Evolutionary conservation across 2,113 vertebrate species (phyloP).

Genomic region (Mesitornis unicolor): DNA sequence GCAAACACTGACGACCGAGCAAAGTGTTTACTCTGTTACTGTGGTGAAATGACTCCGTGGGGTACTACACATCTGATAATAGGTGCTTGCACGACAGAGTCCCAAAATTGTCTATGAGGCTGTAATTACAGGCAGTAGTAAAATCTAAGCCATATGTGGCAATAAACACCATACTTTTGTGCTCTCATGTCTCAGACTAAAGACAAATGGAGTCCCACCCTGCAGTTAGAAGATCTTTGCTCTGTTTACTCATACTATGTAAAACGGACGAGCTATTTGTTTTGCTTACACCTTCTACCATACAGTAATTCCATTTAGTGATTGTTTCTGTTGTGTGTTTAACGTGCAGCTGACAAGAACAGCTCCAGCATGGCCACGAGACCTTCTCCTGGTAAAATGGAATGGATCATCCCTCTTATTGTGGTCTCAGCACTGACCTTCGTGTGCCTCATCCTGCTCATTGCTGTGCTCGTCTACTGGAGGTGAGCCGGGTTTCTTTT

Average conservation of each 20-base stretch:
- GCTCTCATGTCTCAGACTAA: conserved; percentile 33
- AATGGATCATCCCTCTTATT: conserved; percentile 96
- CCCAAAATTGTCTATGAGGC: conserved; percentile 22
- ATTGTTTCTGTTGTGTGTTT: conserved; percentile 44
- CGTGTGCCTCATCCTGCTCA: conserved; percentile 93
- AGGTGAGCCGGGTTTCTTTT: conserved; percentile 79
- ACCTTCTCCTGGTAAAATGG: conserved; percentile 85
- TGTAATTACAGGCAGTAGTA: conserved; percentile 40
- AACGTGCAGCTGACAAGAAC: conserved; percentile 75
- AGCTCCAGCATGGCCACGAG: conserved; percentile 84
- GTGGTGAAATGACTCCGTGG: not conserved
- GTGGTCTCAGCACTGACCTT: conserved; percentile 96
- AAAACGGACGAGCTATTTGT: conserved; percentile 31
- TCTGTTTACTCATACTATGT: conserved; percentile 28
- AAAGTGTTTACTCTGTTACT: not conserved
- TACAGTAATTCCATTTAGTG: not conserved
- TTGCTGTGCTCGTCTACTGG: conserved; percentile 96
- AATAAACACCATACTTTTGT: conserved; percentile 55
- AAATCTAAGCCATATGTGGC: conserved; percentile 45
- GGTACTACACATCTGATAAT: conserved; percentile 7
- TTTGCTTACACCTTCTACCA: not conserved
- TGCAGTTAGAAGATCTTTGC: conserved; percentile 26
- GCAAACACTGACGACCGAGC: not conserved
- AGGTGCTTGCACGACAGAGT: not conserved
- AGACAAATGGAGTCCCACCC: conserved; percentile 43